Conservation (phyloP, 2,888 invertebrate genomes). For the Mesochorus sp. region DNA sequence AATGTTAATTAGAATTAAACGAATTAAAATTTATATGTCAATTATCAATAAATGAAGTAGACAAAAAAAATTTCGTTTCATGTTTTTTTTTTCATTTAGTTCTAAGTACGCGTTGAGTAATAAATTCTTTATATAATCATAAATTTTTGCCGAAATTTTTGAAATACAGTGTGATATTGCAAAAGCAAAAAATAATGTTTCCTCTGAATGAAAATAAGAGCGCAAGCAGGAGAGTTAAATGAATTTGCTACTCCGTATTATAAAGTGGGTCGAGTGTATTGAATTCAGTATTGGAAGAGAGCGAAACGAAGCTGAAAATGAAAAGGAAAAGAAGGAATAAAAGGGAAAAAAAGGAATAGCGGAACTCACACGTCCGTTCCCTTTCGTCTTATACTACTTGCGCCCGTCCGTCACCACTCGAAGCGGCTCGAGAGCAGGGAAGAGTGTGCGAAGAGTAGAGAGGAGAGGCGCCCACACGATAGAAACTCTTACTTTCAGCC, state of each 20-base stretch:
- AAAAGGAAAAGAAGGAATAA: too few species aligned
- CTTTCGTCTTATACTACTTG: slow-evolving; percentile 40
- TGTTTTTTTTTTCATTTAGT: too few species aligned
- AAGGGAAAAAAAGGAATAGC: neutral
- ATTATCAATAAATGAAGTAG: too few species aligned
- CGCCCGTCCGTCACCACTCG: slow-evolving; percentile 1
- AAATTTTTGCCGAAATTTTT: too few species aligned
- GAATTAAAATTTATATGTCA: too few species aligned
- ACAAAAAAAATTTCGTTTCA: too few species aligned
- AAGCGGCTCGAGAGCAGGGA: neutral
- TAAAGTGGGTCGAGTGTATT: neutral
- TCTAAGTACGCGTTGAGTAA: too few species aligned
- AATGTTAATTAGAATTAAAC: too few species aligned
- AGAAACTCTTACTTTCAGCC: slow-evolving; percentile 78
- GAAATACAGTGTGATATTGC: too few species aligned
- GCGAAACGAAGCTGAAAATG: neutral
- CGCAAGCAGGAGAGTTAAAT: neutral
- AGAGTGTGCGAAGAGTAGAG: slow-evolving; percentile 56
- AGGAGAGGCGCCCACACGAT: slow-evolving; percentile 61
- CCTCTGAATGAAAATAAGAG: neutral
- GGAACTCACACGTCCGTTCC: slow-evolving; percentile 55
- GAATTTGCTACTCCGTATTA: neutral
- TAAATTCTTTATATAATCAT: too few species aligned
- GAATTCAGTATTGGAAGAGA: neutral
- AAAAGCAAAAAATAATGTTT: neutral